Percentiles rank a stretch among this genome's conserved stretches.
Evolutionary conservation across 2,113 vertebrate species (phyloP).

Genomic region (Terrapene triunguis): DNA sequence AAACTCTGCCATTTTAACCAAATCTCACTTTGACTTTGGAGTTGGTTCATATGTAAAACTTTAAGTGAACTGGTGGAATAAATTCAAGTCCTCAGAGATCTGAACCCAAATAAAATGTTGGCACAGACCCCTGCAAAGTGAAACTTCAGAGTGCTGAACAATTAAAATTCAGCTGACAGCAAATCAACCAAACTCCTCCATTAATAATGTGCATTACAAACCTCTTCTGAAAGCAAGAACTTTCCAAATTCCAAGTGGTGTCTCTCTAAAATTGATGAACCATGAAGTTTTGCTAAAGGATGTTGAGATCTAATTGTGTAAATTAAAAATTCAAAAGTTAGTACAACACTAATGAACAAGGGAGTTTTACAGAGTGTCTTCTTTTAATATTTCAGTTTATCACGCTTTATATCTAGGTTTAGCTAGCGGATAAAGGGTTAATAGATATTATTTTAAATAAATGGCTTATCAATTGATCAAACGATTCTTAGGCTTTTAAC

Average conservation of each 20-base stretch:
- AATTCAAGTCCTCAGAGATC: not conserved
- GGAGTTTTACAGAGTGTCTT: fast-evolving
- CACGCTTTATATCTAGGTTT: not conserved
- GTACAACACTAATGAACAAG: not conserved
- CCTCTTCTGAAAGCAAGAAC: slow-evolving; percentile 93
- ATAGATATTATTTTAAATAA: not conserved
- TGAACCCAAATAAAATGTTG: not conserved
- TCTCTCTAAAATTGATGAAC: slow-evolving; percentile 94
- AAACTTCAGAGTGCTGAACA: not conserved
- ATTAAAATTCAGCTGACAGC: not conserved
- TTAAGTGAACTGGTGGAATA: not conserved
- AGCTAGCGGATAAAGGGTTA: not conserved
- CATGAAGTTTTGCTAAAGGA: slow-evolving; percentile 95
- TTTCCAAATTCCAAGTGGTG: slow-evolving; percentile 98
- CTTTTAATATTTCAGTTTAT: not conserved
- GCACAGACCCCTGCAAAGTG: not conserved
- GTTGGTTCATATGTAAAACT: not conserved
- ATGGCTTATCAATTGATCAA: not conserved
- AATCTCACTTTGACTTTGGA: not conserved
- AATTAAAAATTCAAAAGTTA: slow-evolving; percentile 19
- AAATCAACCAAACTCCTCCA: not conserved
- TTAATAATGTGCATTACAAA: slow-evolving; percentile 54
- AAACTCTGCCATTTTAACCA: not conserved
- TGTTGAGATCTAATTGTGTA: slow-evolving; percentile 87
- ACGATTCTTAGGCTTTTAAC: not conserved